A percentile compares a stretch with the other conserved stretches of the same genome.
Conservation (phyloP, 2,888 invertebrate genomes). For the Rhingia rostrata region DNA sequence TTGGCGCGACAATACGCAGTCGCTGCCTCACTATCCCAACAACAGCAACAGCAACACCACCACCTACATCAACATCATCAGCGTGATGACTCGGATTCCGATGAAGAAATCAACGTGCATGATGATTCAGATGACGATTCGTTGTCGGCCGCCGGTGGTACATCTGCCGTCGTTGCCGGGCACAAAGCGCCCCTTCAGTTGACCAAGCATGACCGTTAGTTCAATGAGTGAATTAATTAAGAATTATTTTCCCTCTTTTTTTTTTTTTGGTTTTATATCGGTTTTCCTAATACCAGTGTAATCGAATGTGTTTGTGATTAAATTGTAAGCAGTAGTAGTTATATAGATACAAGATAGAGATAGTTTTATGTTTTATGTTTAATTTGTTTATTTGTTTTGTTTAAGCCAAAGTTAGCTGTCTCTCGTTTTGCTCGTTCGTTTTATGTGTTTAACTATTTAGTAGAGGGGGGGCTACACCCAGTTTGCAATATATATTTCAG, state of each 20-base stretch:
- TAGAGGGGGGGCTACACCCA: neutral
- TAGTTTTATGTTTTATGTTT: neutral
- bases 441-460: slow-evolving; percentile 35
- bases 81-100: slow-evolving; percentile 80
- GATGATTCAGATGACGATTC: slow-evolving; percentile 84
- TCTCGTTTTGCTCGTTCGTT: slow-evolving; percentile 17
- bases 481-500: slow-evolving; percentile 64
- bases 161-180: slow-evolving; percentile 69
- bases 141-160: slow-evolving; percentile 62
- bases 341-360: slow-evolving; percentile 43
- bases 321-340: slow-evolving; percentile 58
- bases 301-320: slow-evolving; percentile 74
- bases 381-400: slow-evolving; percentile 32
- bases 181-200: slow-evolving; percentile 80
- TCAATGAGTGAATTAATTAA: slow-evolving; percentile 25
- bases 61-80: slow-evolving; percentile 37
- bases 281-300: slow-evolving; percentile 55
- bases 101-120: slow-evolving; percentile 94
- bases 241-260: neutral
- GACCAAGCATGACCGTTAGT: slow-evolving; percentile 82
- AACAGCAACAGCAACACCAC: slow-evolving; percentile 81
- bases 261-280: neutral
- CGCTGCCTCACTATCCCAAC: slow-evolving; percentile 81
- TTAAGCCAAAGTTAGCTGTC: slow-evolving; percentile 68
- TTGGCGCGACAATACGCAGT: slow-evolving; percentile 81